Conservation (phyloP, 2,797 vertebrate species). For the Chlorospingus semifuscus region DNA sequence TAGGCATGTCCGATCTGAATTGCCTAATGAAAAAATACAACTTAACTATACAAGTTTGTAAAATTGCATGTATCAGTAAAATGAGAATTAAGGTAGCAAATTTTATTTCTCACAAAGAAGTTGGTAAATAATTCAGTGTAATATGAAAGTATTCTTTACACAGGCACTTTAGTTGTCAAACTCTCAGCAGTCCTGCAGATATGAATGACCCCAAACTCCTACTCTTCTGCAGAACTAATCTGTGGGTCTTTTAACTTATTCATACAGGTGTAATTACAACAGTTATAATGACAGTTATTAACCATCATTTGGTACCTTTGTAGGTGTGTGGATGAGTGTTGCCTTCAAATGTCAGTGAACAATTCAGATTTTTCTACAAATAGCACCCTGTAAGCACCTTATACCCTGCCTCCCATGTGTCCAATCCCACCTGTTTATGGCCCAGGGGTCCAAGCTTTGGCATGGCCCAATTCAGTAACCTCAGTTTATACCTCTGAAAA, state of each 20-base stretch:
- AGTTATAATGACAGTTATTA: neutral
- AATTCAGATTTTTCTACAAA: neutral
- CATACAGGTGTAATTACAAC: neutral
- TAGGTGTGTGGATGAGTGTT: neutral
- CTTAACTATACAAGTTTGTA: neutral
- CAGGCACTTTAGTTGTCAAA: neutral
- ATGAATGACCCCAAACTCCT: neutral
- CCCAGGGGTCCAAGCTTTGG: neutral
- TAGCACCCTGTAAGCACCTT: neutral
- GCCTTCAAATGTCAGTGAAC: neutral
- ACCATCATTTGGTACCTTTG: neutral
- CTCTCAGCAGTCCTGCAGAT: neutral
- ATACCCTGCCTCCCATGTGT: fast-evolving
- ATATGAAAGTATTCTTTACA: neutral
- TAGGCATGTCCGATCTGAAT: neutral
- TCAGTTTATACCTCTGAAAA: neutral
- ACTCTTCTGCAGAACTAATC: neutral
- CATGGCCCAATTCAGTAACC: neutral
- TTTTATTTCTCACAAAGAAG: neutral
- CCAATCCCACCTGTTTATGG: neutral
- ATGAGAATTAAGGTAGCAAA: neutral
- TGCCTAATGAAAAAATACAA: neutral
- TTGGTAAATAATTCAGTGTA: neutral
- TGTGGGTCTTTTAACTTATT: neutral
- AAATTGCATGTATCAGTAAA: neutral